Evolutionary conservation across 2,113 vertebrate species (phyloP).

Genomic region (Dryoscopus gambensis): DNA sequence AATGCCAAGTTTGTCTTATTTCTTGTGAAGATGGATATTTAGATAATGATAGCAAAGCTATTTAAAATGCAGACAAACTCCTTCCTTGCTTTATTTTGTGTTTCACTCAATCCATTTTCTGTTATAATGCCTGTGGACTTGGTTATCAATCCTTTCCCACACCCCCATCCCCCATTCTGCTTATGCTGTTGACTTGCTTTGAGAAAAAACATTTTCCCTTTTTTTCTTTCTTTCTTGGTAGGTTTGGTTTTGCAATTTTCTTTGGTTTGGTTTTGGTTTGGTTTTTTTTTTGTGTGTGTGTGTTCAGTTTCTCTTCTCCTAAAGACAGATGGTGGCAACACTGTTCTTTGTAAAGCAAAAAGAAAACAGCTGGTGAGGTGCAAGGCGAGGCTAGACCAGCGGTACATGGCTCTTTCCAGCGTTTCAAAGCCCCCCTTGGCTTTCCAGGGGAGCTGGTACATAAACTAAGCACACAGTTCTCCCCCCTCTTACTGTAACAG

Average conservation of each 20-base stretch:
- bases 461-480: not conserved
- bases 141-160: not conserved
- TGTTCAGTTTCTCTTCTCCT: not conserved
- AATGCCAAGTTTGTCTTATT: not conserved
- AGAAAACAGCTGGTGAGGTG: conserved; percentile 46
- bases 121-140: not conserved
- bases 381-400: not conserved
- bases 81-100: not conserved
- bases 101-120: not conserved
- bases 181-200: not conserved
- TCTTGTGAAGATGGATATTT: not conserved
- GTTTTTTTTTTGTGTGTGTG: not conserved
- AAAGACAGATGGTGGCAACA: conserved; percentile 53
- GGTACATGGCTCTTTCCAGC: not conserved
- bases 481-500: not conserved
- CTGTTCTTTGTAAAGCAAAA: conserved; percentile 49
- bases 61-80: not conserved
- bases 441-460: conserved; percentile 13
- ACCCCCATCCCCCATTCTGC: not conserved
- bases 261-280: not conserved
- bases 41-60: not conserved
- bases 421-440: not conserved
- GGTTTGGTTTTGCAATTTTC: not conserved
- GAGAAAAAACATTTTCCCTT: not conserved
- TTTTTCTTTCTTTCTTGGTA: not conserved